Evolutionary conservation across 1,140 invertebrate genomes (phyloP).

Genomic region (Pseudomyrmex dendroicus): DNA sequence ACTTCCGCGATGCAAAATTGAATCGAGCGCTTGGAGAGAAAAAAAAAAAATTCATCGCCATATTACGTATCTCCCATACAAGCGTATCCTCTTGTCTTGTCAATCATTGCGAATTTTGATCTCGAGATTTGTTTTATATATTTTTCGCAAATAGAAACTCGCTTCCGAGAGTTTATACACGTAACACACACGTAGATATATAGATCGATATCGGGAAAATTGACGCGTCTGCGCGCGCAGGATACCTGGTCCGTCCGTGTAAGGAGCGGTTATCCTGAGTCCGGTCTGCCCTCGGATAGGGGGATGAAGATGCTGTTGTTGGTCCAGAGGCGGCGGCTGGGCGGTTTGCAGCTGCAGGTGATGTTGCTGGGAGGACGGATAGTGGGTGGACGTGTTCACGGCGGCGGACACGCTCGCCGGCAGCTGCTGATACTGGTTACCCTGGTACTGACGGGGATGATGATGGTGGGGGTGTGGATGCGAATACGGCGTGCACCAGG

Average conservation of each 20-base stretch:
- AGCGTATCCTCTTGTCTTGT: no score
- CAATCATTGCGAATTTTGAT: no score
- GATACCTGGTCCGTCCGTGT: slow-evolving; percentile 75
- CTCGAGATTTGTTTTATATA: background rate
- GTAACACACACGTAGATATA: background rate
- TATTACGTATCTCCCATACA: no score
- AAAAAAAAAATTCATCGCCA: no score
- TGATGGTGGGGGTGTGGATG: slow-evolving; percentile 68
- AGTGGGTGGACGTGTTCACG: slow-evolving; percentile 66
- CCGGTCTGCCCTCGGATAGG: slow-evolving; percentile 73
- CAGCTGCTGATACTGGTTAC: slow-evolving; percentile 72
- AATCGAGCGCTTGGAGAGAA: background rate
- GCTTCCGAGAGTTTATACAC: background rate
- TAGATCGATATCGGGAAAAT: slow-evolving; percentile 21
- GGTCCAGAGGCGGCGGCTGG: slow-evolving; percentile 77
- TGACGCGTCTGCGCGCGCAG: background rate
- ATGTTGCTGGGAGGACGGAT: slow-evolving; percentile 74
- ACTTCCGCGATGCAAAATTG: background rate
- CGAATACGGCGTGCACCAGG: slow-evolving; percentile 74
- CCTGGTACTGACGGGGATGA: slow-evolving; percentile 70
- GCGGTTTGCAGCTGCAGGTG: slow-evolving; percentile 78
- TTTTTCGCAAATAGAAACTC: background rate
- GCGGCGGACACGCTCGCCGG: slow-evolving; percentile 57
- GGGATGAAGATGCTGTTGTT: slow-evolving; percentile 78
- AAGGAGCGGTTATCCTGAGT: slow-evolving; percentile 68